Evolutionary conservation across 1,140 invertebrate genomes (phyloP), one percentile per base, ranked within the genome.

Genomic region (Bombus consobrinus): DNA sequence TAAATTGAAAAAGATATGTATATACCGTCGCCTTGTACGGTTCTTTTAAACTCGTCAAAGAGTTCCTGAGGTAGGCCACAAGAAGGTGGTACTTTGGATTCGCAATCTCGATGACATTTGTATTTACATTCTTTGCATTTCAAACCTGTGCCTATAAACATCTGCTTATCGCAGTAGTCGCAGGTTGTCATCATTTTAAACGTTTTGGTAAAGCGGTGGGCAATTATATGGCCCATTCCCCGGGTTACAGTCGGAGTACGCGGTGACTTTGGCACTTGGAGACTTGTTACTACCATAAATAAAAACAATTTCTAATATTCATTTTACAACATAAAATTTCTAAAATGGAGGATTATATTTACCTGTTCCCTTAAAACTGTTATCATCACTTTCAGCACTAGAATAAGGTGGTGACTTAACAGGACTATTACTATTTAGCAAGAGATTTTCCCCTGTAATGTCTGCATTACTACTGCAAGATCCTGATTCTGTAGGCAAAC

Each of bases 41-140:
- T 96, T 92, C 96, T 96, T 92, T 97, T 97, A 92, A 97, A 99
- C 87, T 97, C 97, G 82, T 98, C 96, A 34, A 99, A 96, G 91
- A 98, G 97, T 94, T 97, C 98, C 71, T 96, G 96, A 43, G 98
- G 98, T 89, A 99, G 95, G 62, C 98, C 98, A 95, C 98, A 99
- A 53, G 98, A 98, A 2, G 98, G 98, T 89, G 98, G 97, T 87
- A 98, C 98, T 96, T 98, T 98, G 41, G 96, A 96, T 92, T 98
- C 97, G 95, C 99, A 99, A 92, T 99, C 98, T 92, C 97, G 96
- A 94, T 98, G 98, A 95, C 98, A 99, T 92, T 98, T 98, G 95
- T 98, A 99, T 96, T 99, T 99, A 96, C 98, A 99, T 94, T 99
- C 98, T 94, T 97, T 99, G 95, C 99, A 99, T 94, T 98, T 98